These are phyloP conservation scores for Xyliphius kryptos DNA, from an alignment of 2,113 vertebrate genomes.

Conservation along the genomic window DNA sequence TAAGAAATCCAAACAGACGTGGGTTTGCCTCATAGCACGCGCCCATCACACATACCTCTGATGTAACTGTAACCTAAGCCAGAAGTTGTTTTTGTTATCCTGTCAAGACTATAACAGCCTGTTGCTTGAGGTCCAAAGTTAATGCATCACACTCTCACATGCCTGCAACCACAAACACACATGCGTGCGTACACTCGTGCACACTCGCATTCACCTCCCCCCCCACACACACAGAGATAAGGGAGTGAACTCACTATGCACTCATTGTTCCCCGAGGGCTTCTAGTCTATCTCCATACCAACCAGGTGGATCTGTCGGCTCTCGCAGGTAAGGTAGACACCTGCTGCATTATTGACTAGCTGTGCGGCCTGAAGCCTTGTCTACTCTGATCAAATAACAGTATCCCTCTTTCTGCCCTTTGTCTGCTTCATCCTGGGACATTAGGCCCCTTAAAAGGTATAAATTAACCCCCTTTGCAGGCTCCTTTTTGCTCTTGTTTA, in stretches of 20 bases:
- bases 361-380: constrained; percentile 14
- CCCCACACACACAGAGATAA: constrained; percentile 4
- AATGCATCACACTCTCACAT: not conserved
- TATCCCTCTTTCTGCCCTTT: constrained; percentile 16
- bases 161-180: no score
- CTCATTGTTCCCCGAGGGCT: constrained; percentile 51
- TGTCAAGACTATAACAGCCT: not conserved
- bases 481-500: constrained; percentile 33
- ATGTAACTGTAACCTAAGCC: constrained; percentile 17
- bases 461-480: constrained; percentile 14
- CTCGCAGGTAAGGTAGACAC: constrained; percentile 35
- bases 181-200: no score
- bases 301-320: constrained; percentile 49
- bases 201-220: no score
- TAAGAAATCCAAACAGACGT: constrained; percentile 25
- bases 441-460: constrained; percentile 1
- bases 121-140: not conserved
- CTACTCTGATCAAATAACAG: constrained; percentile 19
- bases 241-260: constrained; percentile 50
- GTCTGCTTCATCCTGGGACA: constrained; percentile 13
- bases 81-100: constrained; percentile 8
- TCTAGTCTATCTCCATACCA: constrained; percentile 50
- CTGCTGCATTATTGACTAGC: constrained; percentile 43
- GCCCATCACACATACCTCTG: not conserved
- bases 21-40: constrained; percentile 9